Evolutionary conservation across 2,113 vertebrate species (phyloP).

Genomic region (Plecotus auritus): DNA sequence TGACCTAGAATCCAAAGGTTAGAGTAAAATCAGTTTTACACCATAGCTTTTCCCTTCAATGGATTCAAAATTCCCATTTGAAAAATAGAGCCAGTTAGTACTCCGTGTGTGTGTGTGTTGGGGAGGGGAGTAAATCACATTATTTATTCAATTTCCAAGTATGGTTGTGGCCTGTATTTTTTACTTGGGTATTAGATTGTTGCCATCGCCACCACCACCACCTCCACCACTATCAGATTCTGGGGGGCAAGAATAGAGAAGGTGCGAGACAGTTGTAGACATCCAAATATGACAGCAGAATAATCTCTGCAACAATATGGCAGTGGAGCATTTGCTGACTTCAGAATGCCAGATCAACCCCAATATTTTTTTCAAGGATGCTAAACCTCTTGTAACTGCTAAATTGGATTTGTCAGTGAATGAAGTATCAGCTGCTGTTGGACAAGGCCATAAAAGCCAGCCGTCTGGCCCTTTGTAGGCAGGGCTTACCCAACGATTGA

Average conservation of each 20-base stretch:
- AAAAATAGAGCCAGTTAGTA: neutral
- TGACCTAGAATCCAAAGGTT: neutral
- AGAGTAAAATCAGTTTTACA: neutral
- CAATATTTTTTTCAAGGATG: constrained; percentile 86
- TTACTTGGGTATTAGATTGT: constrained; percentile 70
- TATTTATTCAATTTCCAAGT: constrained; percentile 57
- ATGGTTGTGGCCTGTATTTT: constrained; percentile 63
- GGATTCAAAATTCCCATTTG: constrained; percentile 58
- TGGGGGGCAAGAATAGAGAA: neutral
- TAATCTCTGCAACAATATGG: constrained; percentile 71
- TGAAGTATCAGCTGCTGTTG: constrained; percentile 89
- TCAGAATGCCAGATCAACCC: constrained; percentile 81
- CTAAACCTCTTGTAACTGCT: constrained; percentile 87
- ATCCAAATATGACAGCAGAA: constrained; percentile 72
- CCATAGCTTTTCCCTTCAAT: neutral
- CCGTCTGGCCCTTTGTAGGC: constrained; percentile 87
- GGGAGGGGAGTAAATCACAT: neutral
- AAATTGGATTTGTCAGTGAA: constrained; percentile 95
- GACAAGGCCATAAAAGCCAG: constrained; percentile 87
- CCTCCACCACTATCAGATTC: neutral
- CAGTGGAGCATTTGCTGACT: constrained; percentile 80
- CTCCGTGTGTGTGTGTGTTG: neutral
- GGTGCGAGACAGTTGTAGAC: constrained; percentile 31
- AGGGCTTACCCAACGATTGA: constrained; percentile 90
- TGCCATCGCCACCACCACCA: neutral